These are phyloP conservation scores for Podotricha telesiphe DNA, from an alignment of 2,888 invertebrate genomes.

Conservation along the genomic window DNA sequence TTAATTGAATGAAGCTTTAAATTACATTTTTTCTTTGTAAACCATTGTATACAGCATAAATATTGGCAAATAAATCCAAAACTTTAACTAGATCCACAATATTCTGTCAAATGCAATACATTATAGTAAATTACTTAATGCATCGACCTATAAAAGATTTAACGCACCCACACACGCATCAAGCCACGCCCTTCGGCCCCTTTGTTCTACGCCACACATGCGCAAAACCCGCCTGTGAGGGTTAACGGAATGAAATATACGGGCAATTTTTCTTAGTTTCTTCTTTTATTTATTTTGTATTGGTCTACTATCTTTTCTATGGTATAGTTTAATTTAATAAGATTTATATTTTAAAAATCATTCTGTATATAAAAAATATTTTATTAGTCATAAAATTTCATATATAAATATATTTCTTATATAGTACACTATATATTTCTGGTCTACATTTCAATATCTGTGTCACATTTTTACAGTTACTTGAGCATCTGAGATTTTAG, in stretches of 20 bases:
- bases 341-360: neutral
- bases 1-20: too few species aligned
- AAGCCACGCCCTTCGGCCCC: conserved; percentile 64
- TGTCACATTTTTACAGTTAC: conserved; percentile 15
- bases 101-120: conserved; percentile 75
- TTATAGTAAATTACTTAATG: conserved; percentile 82
- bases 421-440: neutral
- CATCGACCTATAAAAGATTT: conserved; percentile 83
- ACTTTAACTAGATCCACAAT: conserved; percentile 17
- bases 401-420: neutral
- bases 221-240: conserved; percentile 58
- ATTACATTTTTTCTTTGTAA: neutral
- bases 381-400: conserved; percentile 13
- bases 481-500: conserved; percentile 24
- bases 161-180: conserved; percentile 56
- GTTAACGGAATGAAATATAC: conserved; percentile 66
- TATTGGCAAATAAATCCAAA: neutral
- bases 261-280: conserved; percentile 72
- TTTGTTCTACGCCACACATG: conserved; percentile 71
- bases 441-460: conserved; percentile 18
- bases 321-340: conserved; percentile 28
- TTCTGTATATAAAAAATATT: neutral
- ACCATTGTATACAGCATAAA: neutral
- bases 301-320: conserved; percentile 42
- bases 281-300: conserved; percentile 56